Percentiles rank a stretch among this genome's conserved stretches.
Evolutionary conservation across 2,113 vertebrate genomes (phyloP).

Genomic region (Anseranas semipalmata): DNA sequence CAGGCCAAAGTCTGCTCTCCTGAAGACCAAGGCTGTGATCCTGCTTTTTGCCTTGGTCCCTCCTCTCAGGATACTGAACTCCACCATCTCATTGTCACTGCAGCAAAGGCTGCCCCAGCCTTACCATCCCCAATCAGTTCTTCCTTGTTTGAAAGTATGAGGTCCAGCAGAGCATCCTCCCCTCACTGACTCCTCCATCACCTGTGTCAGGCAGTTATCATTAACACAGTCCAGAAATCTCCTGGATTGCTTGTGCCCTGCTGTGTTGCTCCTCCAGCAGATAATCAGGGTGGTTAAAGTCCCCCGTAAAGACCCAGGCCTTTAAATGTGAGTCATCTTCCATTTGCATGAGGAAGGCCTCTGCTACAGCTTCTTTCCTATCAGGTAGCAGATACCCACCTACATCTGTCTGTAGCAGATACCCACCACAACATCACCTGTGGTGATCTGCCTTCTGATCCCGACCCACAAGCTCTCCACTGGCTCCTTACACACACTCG

Average conservation of each 20-base stretch:
- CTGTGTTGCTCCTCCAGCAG: neutral
- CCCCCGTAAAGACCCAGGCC: too few species aligned
- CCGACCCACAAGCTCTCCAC: neutral
- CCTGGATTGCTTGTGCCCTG: neutral
- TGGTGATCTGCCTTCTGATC: neutral
- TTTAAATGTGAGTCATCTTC: neutral
- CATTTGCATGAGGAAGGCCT: neutral
- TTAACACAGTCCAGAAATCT: neutral
- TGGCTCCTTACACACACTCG: neutral
- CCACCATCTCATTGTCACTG: neutral
- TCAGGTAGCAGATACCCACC: neutral
- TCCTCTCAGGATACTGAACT: neutral
- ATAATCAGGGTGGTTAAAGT: too few species aligned
- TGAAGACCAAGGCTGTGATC: neutral
- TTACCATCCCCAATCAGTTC: neutral
- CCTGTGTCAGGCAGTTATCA: neutral
- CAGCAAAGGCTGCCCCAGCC: neutral
- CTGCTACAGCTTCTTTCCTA: neutral
- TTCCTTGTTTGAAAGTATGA: neutral
- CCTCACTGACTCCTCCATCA: neutral
- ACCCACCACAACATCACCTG: neutral
- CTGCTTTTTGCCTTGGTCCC: neutral
- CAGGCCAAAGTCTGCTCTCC: neutral
- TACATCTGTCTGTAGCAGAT: neutral
- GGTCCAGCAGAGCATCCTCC: neutral